Conservation (phyloP, 37 sponge, comb jelly and placozoan genomes). For the Trichoplax adhaerens region DNA sequence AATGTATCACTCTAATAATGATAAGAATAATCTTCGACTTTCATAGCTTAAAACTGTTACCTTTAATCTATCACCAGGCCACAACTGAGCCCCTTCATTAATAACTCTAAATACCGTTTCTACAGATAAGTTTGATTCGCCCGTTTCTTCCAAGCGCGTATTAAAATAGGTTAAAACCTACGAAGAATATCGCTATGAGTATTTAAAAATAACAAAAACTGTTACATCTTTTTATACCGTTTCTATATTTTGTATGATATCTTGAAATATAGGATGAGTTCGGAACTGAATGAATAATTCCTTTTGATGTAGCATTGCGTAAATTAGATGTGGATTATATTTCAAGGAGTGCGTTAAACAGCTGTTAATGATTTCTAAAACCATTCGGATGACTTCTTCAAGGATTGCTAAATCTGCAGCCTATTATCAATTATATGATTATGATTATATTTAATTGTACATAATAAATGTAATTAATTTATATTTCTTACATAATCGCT, state of each 20-base stretch:
- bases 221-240: constrained; percentile 19
- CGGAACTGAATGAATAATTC: constrained; percentile 60
- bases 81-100: constrained; percentile 39
- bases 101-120: constrained; percentile 52
- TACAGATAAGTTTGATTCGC: constrained; percentile 44
- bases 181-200: background rate
- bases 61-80: constrained; percentile 68
- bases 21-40: background rate
- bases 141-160: constrained; percentile 41
- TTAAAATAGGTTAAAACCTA: constrained; percentile 67
- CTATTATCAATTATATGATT: constrained; percentile 13
- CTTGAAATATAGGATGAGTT: constrained; percentile 58
- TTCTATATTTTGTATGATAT: constrained; percentile 71
- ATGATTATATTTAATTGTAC: background rate
- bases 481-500: constrained; percentile 10
- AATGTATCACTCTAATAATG: background rate
- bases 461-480: background rate
- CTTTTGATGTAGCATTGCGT: constrained; percentile 75
- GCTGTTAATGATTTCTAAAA: constrained; percentile 84
- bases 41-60: constrained; percentile 15
- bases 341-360: constrained; percentile 55
- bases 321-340: constrained; percentile 77
- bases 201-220: constrained; percentile 3
- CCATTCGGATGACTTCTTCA: constrained; percentile 78
- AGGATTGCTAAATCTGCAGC: constrained; percentile 43